Percentiles rank a stretch among this genome's conserved stretches.
phyloP scores from a whole-genome alignment of 2,888 invertebrate genomes.

The Drosophila borborema region DNA sequence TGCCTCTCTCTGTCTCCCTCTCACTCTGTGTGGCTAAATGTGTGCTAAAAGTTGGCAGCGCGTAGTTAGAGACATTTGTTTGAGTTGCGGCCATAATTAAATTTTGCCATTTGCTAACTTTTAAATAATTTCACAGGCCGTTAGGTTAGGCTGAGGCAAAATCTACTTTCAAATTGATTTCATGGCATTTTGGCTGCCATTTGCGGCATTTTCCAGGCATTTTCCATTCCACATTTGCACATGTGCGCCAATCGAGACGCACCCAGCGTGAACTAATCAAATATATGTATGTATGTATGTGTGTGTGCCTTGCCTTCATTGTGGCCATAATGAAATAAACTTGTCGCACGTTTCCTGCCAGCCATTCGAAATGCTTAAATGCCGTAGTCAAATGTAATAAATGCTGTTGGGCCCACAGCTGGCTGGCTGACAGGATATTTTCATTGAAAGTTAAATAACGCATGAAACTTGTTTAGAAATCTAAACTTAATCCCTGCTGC shows the following conservation, averaged over 20 bases:
- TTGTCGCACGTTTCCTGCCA: constrained; percentile 55
- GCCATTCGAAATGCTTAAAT: constrained; percentile 9
- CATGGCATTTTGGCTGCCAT: constrained; percentile 42
- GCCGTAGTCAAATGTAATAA: constrained; percentile 59
- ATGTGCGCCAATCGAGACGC: constrained; percentile 14
- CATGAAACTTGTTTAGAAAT: constrained; percentile 77
- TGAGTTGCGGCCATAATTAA: constrained; percentile 71
- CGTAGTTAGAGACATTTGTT: constrained; percentile 72
- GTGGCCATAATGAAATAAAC: constrained; percentile 65
- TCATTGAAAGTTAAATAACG: constrained; percentile 77
- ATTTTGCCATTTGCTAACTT: constrained; percentile 53
- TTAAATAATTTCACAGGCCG: constrained; percentile 51
- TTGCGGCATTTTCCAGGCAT: constrained; percentile 20
- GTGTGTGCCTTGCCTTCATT: constrained; percentile 5
- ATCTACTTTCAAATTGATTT: constrained; percentile 48
- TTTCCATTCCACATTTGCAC: not conserved
- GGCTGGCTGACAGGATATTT: constrained; percentile 51
- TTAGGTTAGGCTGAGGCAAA: constrained; percentile 17
- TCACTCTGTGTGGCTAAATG: not conserved
- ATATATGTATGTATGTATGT: constrained; percentile 20
- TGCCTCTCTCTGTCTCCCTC: too few relatives aligned
- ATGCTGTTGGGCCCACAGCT: constrained; percentile 51
- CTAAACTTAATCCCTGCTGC: constrained; percentile 69
- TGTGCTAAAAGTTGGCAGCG: constrained; percentile 36
- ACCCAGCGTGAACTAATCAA: constrained; percentile 24